Evolutionary conservation across 2,888 invertebrate species (phyloP).

Genomic region (Xestia xanthographa): DNA sequence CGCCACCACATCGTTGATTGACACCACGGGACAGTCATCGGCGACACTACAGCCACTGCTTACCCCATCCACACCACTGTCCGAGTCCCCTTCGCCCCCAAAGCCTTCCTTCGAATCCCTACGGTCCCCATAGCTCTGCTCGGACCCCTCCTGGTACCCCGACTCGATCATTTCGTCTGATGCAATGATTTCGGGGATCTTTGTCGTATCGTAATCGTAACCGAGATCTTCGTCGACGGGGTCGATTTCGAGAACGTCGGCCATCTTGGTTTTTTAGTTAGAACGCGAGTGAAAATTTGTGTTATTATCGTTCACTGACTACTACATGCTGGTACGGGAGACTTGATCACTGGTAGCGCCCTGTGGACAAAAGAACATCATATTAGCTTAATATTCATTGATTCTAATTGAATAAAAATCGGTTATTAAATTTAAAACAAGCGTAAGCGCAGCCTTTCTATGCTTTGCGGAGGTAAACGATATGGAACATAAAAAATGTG

Average conservation of each 20-base stretch:
- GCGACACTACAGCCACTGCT: slow-evolving; percentile 91
- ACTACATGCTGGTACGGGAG: slow-evolving; percentile 86
- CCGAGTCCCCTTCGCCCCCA: slow-evolving; percentile 87
- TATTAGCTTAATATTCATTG: slow-evolving; percentile 1
- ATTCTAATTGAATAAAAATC: not conserved
- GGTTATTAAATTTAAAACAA: not conserved
- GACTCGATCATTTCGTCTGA: slow-evolving; percentile 88
- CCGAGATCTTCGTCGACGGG: slow-evolving; percentile 83
- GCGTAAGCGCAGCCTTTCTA: not conserved
- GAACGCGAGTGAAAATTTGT: slow-evolving; percentile 65
- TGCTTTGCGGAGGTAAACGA: not conserved
- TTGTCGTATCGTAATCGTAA: slow-evolving; percentile 83
- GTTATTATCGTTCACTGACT: slow-evolving; percentile 71
- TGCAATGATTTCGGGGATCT: slow-evolving; percentile 87
- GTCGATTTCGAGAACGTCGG: slow-evolving; percentile 81
- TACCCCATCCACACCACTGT: slow-evolving; percentile 91
- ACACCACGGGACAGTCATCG: slow-evolving; percentile 90
- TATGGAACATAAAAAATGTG: not conserved
- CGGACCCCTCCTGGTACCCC: slow-evolving; percentile 87
- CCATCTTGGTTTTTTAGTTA: slow-evolving; percentile 75
- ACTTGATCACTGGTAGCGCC: slow-evolving; percentile 79
- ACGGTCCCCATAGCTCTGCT: slow-evolving; percentile 86
- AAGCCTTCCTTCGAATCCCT: slow-evolving; percentile 87
- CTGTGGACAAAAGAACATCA: slow-evolving; percentile 77
- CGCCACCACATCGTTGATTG: slow-evolving; percentile 88